phyloP scores from a whole-genome alignment of 2,797 vertebrate genomes.

The Hemibagrus guttatus region DNA sequence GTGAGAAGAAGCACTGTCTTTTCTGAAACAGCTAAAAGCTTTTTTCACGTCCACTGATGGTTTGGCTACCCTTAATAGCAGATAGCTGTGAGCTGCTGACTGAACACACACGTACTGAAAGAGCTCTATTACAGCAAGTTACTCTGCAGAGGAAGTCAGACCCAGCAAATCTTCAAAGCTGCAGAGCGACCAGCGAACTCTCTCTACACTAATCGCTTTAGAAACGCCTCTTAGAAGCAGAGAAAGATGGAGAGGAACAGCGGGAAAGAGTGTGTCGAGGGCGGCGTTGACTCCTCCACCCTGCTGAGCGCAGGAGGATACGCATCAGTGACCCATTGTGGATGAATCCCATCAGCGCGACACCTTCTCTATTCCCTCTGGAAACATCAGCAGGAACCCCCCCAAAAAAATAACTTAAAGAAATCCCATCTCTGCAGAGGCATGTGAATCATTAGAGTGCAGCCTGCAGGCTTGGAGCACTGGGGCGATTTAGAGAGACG shows the following conservation, averaged over 20 bases:
- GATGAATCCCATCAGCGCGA: constrained; percentile 50
- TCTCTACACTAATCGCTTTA: constrained; percentile 51
- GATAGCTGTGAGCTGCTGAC: constrained; percentile 23
- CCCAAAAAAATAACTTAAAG: constrained; percentile 6
- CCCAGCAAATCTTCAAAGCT: constrained; percentile 50
- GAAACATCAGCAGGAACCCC: constrained; percentile 37
- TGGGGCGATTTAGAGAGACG: constrained; percentile 31
- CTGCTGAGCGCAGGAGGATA: constrained; percentile 50
- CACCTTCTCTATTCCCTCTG: constrained; percentile 46
- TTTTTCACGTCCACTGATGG: background rate
- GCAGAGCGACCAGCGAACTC: constrained; percentile 36
- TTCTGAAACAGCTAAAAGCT: background rate
- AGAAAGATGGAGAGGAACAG: constrained; percentile 25
- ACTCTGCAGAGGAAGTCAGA: constrained; percentile 34
- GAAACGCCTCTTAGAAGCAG: constrained; percentile 47
- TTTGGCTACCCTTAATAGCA: constrained; percentile 6
- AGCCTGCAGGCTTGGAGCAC: constrained; percentile 30
- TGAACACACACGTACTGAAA: constrained; percentile 21
- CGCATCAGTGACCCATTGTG: constrained; percentile 49
- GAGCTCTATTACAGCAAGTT: constrained; percentile 33
- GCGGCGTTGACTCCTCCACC: constrained; percentile 43
- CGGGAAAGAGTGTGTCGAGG: constrained; percentile 22
- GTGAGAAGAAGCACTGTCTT: background rate
- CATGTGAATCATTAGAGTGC: constrained; percentile 36
- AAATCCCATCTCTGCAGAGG: constrained; percentile 24